These are phyloP conservation scores for Batillaria attramentaria DNA, from an alignment of 1,140 invertebrate species.

Conservation along the genomic window DNA sequence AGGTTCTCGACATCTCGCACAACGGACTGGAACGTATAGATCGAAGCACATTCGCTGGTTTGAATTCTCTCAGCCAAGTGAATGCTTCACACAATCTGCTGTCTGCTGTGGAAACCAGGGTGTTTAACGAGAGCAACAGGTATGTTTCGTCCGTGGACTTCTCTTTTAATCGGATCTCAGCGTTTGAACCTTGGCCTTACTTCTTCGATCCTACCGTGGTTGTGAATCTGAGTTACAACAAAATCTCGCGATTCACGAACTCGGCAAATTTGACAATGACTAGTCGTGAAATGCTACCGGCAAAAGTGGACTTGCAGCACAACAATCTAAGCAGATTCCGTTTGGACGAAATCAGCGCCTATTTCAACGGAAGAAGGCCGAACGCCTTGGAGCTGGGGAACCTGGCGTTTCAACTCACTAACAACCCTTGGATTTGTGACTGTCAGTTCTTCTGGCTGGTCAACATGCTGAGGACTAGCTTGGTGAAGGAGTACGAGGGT, in stretches of 20 bases:
- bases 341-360: neutral
- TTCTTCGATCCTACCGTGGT: neutral
- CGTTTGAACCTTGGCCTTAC: constrained; percentile 12
- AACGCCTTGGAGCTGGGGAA: neutral
- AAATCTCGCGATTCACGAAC: constrained; percentile 2
- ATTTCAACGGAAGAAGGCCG: neutral
- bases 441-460: neutral
- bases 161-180: neutral
- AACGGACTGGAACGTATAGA: neutral
- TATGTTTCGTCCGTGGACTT: neutral
- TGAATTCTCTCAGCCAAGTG: neutral
- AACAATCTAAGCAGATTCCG: neutral
- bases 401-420: neutral
- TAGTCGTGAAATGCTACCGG: neutral
- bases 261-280: neutral
- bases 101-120: neutral
- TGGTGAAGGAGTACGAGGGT: neutral
- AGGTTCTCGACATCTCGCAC: neutral
- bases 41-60: neutral
- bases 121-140: neutral
- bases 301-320: neutral
- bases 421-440: constrained; percentile 10
- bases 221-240: constrained; percentile 7
- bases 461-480: neutral
- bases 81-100: neutral